Evolutionary conservation across 2,113 vertebrate genomes (phyloP), one percentile per base, ranked within the genome.

Genomic region (Bombycilla garrulus): DNA sequence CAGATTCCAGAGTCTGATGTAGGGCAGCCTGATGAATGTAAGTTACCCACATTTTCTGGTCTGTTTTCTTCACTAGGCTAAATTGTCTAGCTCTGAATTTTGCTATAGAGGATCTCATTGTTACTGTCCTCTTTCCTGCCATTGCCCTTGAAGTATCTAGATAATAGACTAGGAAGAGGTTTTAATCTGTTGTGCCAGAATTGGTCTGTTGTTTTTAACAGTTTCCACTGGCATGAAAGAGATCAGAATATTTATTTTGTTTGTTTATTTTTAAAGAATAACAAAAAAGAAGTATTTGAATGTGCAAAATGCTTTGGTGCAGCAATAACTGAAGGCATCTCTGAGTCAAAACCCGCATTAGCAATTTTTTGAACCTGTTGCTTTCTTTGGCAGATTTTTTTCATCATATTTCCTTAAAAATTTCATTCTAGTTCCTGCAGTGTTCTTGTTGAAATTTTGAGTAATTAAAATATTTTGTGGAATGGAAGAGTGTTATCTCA

Each of bases 311-410:
- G 48, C 88, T 93, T 82, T 72, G 28, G 24, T 89, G 48, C 42
- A 81, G 78, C 70, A 70, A 60, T 71, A 71, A 91, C 44, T 91
- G 57, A 89, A 85, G 73, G 25, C 88, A 90, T 35, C 31, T 70
- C 51, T 95, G 81, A 93, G 81, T 94, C 62, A 97, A 67, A 97
- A 95, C 57, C 38, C 86, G 24, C 51, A 50, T 88, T 84, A 90
- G 94, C 88, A 57, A 69, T 48, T 53, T 58, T 88, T 96, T 95
- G 28, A 95, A 94, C 54, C 79, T 12, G 17, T 91, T 65, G 44
- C 47, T 96, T 89, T 96, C 31, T 21, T 70, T 58, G 50, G 50
- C 29, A 88, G 38, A 40, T 44, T 38, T 51, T 48, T 26, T 58
- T 86, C 57, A 19, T 81, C 86, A 13, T 57, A 73, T 91, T 96